A percentile compares a stretch with the other conserved stretches of the same genome.
Conservation (phyloP, 2,888 invertebrate species). For the Alcis repandata region DNA sequence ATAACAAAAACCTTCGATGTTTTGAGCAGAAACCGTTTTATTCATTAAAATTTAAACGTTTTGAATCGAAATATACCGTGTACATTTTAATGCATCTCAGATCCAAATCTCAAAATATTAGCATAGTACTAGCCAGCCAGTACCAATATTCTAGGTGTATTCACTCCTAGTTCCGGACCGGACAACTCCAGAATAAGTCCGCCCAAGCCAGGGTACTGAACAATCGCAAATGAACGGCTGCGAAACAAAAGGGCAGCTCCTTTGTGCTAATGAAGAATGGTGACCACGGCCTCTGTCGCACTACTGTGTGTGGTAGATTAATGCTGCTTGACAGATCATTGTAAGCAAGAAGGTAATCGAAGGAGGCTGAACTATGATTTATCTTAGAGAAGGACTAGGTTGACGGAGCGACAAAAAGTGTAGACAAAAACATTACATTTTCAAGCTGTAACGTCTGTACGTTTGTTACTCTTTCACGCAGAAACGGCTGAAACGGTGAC, state of each 20-base stretch:
- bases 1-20: too few species aligned
- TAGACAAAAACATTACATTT: too few species aligned
- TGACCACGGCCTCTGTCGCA: conserved; percentile 75
- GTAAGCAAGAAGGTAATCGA: conserved; percentile 12
- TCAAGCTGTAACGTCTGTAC: too few species aligned
- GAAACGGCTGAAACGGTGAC: too few species aligned
- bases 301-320: conserved; percentile 61
- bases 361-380: background rate
- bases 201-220: conserved; percentile 68
- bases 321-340: conserved; percentile 27
- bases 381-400: background rate
- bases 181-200: conserved; percentile 60
- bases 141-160: too few species aligned
- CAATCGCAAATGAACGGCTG: conserved; percentile 82
- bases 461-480: too few species aligned
- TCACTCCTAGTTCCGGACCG: background rate
- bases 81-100: too few species aligned
- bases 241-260: conserved; percentile 81
- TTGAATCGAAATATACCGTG: too few species aligned
- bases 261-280: conserved; percentile 86
- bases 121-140: background rate
- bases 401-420: background rate
- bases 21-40: too few species aligned
- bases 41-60: too few species aligned
- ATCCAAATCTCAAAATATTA: background rate